Evolutionary conservation across 2,113 vertebrate genomes (phyloP).

Genomic region (Fregata magnificens): DNA sequence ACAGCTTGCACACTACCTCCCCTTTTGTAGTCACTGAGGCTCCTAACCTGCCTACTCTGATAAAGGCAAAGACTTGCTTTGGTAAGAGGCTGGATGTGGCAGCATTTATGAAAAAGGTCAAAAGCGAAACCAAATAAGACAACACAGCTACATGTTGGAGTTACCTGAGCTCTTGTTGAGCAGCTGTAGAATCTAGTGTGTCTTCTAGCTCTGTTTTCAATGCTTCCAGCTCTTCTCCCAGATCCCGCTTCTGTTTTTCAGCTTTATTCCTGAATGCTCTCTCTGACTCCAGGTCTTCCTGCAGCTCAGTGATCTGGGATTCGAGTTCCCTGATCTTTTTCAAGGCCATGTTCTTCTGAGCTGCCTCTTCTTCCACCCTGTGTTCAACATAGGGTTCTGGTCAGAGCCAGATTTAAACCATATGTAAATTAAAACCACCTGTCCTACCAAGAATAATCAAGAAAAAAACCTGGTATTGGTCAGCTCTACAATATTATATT

Average conservation of each 20-base stretch:
- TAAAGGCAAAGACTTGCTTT: neutral
- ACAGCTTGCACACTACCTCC: neutral
- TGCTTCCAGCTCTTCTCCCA: conserved; percentile 96
- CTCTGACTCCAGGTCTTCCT: conserved; percentile 96
- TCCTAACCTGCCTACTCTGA: neutral
- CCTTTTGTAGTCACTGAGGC: neutral
- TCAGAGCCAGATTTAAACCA: neutral
- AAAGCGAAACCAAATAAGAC: neutral
- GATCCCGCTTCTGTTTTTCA: conserved; percentile 93
- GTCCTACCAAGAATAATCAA: neutral
- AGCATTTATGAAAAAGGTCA: neutral
- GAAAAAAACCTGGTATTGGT: neutral
- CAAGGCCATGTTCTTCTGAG: conserved; percentile 93
- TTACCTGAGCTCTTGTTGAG: conserved; percentile 96
- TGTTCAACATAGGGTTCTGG: neutral
- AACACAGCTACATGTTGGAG: neutral
- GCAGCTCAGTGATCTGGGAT: conserved; percentile 92
- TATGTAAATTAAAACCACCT: neutral
- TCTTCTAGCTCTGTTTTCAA: conserved; percentile 97
- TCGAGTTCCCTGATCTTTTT: conserved; percentile 97
- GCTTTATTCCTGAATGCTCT: conserved; percentile 87
- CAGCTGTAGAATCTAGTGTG: conserved; percentile 92
- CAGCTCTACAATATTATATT: neutral
- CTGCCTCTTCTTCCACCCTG: conserved; percentile 95
- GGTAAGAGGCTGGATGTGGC: neutral